Conservation (phyloP, 2,113 vertebrate species). For the Candoia aspera region DNA sequence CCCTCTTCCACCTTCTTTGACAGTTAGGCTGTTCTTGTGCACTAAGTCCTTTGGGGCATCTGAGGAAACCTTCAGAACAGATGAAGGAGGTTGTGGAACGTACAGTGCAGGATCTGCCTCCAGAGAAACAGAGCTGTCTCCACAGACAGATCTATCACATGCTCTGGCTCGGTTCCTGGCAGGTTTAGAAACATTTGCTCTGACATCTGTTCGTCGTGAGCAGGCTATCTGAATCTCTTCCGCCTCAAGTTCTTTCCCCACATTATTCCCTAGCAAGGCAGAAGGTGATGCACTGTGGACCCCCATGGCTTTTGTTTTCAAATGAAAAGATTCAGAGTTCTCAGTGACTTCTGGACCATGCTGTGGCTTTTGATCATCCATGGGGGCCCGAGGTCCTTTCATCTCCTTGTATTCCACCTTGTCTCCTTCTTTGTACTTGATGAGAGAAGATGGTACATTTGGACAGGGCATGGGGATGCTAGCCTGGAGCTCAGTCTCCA, state of each 20-base stretch:
- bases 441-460: not conserved
- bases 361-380: not conserved
- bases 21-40: conserved; percentile 17
- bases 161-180: not conserved
- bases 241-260: not conserved
- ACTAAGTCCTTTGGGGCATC: not conserved
- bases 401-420: conserved; percentile 3
- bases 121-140: not conserved
- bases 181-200: not conserved
- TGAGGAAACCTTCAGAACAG: not conserved
- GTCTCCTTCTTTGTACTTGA: not conserved
- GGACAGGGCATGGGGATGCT: not conserved
- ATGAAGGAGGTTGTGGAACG: not conserved
- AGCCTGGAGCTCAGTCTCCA: not conserved
- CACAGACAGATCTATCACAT: not conserved
- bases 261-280: not conserved
- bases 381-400: not conserved
- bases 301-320: conserved; percentile 6
- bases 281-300: not conserved
- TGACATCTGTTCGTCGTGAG: not conserved
- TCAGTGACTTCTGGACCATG: not conserved
- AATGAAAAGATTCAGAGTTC: not conserved
- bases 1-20: conserved; percentile 10
- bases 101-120: not conserved
- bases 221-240: not conserved